Evolutionary conservation across 2,888 invertebrate species (phyloP).

Genomic region (Ecliptopera silaceata): DNA sequence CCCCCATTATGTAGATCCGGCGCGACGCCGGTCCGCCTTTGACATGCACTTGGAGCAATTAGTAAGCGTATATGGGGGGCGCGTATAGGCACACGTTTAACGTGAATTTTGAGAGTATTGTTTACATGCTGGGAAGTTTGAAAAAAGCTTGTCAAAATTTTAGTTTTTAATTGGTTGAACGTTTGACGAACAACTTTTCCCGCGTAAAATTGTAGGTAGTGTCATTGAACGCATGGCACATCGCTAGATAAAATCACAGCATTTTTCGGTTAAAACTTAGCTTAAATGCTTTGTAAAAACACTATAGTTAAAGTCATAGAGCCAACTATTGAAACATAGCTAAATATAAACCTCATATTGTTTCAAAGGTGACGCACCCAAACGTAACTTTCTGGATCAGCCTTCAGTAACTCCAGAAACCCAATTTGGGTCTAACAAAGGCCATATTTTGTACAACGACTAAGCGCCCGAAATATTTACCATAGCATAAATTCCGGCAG

Average conservation of each 20-base stretch:
- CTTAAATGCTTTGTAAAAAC: background rate
- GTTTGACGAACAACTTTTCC: background rate
- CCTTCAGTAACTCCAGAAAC: constrained; percentile 8
- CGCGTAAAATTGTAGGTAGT: background rate
- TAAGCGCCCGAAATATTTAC: constrained; percentile 30
- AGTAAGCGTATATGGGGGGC: constrained; percentile 55
- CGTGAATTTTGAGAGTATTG: constrained; percentile 39
- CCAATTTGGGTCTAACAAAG: constrained; percentile 26
- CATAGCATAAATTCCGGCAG: constrained; percentile 36
- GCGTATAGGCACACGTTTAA: constrained; percentile 35
- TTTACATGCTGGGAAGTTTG: constrained; percentile 26
- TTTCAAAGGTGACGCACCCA: background rate
- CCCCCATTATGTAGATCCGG: constrained; percentile 79
- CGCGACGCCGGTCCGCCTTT: constrained; percentile 80
- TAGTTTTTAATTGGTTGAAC: constrained; percentile 12
- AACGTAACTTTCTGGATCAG: constrained; percentile 2
- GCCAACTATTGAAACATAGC: no score
- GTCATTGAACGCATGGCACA: background rate
- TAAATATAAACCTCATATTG: background rate
- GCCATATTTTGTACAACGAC: constrained; percentile 23
- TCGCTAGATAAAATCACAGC: background rate
- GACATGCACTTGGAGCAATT: constrained; percentile 81
- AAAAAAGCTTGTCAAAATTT: constrained; percentile 18
- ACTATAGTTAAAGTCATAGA: no score
- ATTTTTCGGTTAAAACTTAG: background rate